Evolutionary conservation across 2,113 vertebrate species (phyloP), one percentile per base, ranked within the genome.

Genomic region (Tiliqua scincoides): DNA sequence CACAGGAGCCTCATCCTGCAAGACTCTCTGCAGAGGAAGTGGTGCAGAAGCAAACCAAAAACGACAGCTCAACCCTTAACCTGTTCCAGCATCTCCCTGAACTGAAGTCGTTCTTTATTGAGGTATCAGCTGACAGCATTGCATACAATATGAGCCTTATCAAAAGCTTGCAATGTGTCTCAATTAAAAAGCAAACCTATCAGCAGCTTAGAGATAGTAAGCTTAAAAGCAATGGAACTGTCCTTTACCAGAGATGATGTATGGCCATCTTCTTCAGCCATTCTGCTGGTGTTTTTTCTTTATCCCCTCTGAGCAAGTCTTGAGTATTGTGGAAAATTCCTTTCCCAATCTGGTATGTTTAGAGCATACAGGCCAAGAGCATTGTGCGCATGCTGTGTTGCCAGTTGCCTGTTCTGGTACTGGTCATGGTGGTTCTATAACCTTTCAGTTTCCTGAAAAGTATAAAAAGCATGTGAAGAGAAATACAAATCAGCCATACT

Each of bases 31-130:
- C 97, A 89, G 99, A 99, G 92, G 98, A 99, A 85, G 97, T 97
- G 81, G 93, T 98, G 75, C 98, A 97, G 92, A 98, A 96, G 91
- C 98, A 97, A 78, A 94, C 96, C 86, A 97, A 95, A 93, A 94
- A 96, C 48, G 99, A 99, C 90, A 96, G 95, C 0, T 96, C 96
- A 93, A 96, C 97, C 61, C 91, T 99, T 86, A 98, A 95, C 94
- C 93, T 99, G 87, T 99, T 99, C 54, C 97, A 99, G 67, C 97
- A 99, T 89, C 97, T 99, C 87, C 91, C 97, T 54, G 97, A 99
- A 87, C 97, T 99, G 88, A 99, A 99, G 91, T 99, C 98, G 32
- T 99, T 99, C 96, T 99, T 99, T 85, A 97, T 99, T 82, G 98
- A 99, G 98, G 99, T 99, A 96, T 93, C 61, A 30, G 27, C 15